Conservation (phyloP, 2,888 invertebrate species). For the Phortica magna region DNA sequence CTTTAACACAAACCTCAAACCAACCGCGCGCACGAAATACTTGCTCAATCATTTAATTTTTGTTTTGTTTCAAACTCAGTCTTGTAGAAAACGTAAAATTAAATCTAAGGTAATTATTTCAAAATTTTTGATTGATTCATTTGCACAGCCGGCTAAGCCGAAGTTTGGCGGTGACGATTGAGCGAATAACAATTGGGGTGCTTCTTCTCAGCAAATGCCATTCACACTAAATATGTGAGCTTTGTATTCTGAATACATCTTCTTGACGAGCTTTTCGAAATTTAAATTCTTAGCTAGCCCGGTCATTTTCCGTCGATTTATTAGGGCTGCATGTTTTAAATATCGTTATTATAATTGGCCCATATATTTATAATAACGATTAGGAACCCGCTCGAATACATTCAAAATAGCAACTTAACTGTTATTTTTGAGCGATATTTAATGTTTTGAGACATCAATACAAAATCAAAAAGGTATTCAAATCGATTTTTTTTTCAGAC, state of each 20-base stretch:
- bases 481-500: no score
- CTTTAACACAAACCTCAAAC: conserved; percentile 72
- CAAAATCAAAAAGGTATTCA: no score
- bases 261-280: background rate
- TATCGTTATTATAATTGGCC: no score
- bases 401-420: no score
- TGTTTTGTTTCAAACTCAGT: conserved; percentile 16
- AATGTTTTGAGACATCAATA: no score
- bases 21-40: conserved; percentile 74
- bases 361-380: no score
- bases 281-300: background rate
- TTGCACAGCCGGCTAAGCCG: conserved; percentile 18
- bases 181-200: background rate
- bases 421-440: no score
- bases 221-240: background rate
- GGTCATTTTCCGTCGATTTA: no score
- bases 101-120: background rate
- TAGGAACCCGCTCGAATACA: no score
- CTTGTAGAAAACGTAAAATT: background rate
- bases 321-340: no score
- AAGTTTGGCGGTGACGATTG: background rate
- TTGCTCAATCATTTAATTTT: conserved; percentile 54
- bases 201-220: background rate
- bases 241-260: background rate
- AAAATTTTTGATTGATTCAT: background rate